Conservation (phyloP, 2,113 vertebrate species). For the Pygathrix nemaeus region DNA sequence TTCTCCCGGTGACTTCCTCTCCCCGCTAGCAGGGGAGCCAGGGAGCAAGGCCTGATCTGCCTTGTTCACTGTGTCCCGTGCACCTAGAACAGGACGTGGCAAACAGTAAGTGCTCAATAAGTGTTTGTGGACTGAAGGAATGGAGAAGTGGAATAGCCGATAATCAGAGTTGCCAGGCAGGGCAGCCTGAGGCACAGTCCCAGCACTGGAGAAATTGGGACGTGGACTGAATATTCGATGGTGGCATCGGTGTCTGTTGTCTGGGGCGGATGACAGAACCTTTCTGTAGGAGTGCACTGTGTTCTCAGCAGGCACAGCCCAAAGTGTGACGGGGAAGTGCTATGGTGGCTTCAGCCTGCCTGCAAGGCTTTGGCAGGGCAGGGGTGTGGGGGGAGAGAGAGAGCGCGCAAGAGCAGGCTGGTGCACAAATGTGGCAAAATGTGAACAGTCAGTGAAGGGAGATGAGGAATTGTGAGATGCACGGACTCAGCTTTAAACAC, state of each 20-base stretch:
- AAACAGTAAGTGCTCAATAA: fast-evolving
- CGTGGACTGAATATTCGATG: not conserved
- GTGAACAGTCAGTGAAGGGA: not conserved
- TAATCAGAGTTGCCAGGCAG: not conserved
- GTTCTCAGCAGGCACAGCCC: not conserved
- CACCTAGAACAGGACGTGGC: not conserved
- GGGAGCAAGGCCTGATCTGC: fast-evolving
- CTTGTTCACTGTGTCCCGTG: no score
- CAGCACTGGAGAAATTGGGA: not conserved
- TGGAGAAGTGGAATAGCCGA: not conserved
- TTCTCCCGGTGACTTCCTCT: no score
- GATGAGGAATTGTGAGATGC: not conserved
- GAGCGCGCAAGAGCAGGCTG: no score
- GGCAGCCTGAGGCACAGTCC: not conserved
- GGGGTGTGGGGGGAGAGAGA: not conserved
- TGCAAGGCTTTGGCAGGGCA: not conserved
- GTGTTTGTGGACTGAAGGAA: not conserved
- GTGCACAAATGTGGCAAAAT: no score
- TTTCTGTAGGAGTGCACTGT: not conserved
- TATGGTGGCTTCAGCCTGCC: not conserved
- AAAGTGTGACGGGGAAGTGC: not conserved
- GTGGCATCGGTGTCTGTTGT: no score
- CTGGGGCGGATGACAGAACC: no score
- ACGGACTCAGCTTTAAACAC: no score
- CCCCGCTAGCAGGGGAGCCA: fast-evolving